Evolutionary conservation across 2,113 vertebrate species (phyloP).

Genomic region (Grammomys dolichurus): DNA sequence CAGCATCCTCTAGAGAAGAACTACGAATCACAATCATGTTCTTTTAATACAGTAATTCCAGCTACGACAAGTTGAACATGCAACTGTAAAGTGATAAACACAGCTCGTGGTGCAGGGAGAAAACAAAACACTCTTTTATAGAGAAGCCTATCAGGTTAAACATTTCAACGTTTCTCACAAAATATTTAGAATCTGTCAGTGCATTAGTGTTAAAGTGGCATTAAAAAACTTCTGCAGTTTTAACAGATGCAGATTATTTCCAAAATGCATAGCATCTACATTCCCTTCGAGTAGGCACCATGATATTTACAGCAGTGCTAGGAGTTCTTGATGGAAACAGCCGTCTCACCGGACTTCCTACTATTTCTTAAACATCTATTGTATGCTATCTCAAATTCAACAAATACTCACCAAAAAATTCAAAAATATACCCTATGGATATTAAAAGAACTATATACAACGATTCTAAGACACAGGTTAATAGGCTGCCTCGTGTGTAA

Average conservation of each 20-base stretch:
- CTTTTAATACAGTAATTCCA: slow-evolving; percentile 82
- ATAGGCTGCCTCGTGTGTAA: slow-evolving; percentile 86
- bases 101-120: slow-evolving; percentile 81
- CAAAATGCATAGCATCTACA: slow-evolving; percentile 92
- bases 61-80: slow-evolving; percentile 83
- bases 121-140: slow-evolving; percentile 81
- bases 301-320: slow-evolving; percentile 88
- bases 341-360: slow-evolving; percentile 81
- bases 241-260: slow-evolving; percentile 89
- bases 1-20: slow-evolving; percentile 83
- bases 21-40: slow-evolving; percentile 66
- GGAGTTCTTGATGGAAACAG: slow-evolving; percentile 87
- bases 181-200: slow-evolving; percentile 90
- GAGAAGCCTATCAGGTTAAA: slow-evolving; percentile 83
- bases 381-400: slow-evolving; percentile 86
- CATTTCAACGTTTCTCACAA: slow-evolving; percentile 86
- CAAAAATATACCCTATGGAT: slow-evolving; percentile 91
- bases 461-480: slow-evolving; percentile 88
- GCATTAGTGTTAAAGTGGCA: slow-evolving; percentile 92
- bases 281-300: slow-evolving; percentile 89
- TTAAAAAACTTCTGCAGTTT: slow-evolving; percentile 90
- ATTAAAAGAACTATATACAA: slow-evolving; percentile 90
- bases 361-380: slow-evolving; percentile 81
- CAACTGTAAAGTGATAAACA: slow-evolving; percentile 79
- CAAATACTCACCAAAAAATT: slow-evolving; percentile 88